Conservation (phyloP, 2,888 invertebrate species). For the Cryptocephalus primarius region DNA sequence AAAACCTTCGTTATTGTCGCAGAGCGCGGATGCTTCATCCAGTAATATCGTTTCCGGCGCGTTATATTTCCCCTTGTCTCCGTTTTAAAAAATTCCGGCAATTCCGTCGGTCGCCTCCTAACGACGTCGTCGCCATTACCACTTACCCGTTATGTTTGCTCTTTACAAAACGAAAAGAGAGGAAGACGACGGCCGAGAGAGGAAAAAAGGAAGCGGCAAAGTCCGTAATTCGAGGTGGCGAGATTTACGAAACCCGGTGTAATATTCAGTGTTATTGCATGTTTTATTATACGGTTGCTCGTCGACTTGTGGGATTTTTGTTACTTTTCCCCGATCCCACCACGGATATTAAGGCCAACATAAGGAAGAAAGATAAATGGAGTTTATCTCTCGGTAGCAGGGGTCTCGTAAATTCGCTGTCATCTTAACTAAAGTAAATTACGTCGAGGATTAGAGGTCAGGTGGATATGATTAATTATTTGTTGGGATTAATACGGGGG, state of each 20-base stretch:
- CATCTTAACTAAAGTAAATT: slow-evolving; percentile 18
- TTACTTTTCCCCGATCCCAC: slow-evolving; percentile 2
- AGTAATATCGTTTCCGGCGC: too few species aligned
- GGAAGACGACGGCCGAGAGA: too few species aligned
- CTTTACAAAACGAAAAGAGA: too few species aligned
- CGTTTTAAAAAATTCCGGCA: too few species aligned
- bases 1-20: too few species aligned
- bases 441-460: slow-evolving; percentile 16
- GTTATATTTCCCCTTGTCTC: too few species aligned
- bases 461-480: slow-evolving; percentile 11
- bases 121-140: too few species aligned
- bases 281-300: slow-evolving; percentile 4
- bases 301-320: slow-evolving; percentile 6
- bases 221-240: background rate
- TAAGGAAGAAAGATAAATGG: slow-evolving; percentile 18
- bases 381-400: slow-evolving; percentile 18
- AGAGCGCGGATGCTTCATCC: too few species aligned
- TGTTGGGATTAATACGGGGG: background rate
- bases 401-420: slow-evolving; percentile 16
- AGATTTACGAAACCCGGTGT: slow-evolving; percentile 1
- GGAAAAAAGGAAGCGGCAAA: too few species aligned
- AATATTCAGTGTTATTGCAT: slow-evolving; percentile 3
- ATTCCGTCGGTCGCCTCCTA: too few species aligned
- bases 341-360: slow-evolving; percentile 9
- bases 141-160: too few species aligned